Percentiles rank a stretch among this genome's conserved stretches.
phyloP scores from a whole-genome alignment of 2,113 vertebrate genomes.

The Prochilodus magdalenae region DNA sequence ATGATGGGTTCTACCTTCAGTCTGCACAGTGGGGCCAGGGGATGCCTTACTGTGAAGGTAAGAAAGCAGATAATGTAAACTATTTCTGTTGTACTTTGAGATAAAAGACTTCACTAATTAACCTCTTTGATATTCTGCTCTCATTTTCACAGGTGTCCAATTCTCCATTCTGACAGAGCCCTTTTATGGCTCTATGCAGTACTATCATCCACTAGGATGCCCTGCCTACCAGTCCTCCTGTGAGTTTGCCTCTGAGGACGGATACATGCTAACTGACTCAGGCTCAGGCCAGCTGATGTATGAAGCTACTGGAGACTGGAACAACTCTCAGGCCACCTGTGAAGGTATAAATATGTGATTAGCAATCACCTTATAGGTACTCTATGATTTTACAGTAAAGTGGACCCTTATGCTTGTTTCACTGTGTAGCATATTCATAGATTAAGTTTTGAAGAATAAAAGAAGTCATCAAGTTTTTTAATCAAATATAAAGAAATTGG shows the following conservation, averaged over 20 bases:
- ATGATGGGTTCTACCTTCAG: conserved; percentile 67
- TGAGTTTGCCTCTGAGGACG: conserved; percentile 68
- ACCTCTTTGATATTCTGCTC: too few species aligned
- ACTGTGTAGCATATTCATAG: too few species aligned
- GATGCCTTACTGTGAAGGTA: conserved; percentile 80
- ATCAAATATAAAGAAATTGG: too few species aligned
- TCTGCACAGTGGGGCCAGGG: conserved; percentile 73
- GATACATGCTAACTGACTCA: conserved; percentile 54
- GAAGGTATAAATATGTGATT: conserved; percentile 59
- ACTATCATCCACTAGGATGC: conserved; percentile 52
- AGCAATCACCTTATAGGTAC: too few species aligned
- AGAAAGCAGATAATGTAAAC: background rate
- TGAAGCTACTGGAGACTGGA: conserved; percentile 66
- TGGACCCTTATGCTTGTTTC: too few species aligned
- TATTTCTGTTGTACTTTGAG: background rate
- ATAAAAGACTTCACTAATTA: background rate
- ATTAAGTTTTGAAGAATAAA: too few species aligned
- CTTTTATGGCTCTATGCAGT: conserved; percentile 36
- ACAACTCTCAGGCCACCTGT: conserved; percentile 64
- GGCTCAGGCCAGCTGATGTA: conserved; percentile 60
- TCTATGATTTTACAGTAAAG: too few species aligned
- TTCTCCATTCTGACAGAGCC: background rate
- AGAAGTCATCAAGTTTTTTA: too few species aligned
- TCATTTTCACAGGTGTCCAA: too few species aligned
- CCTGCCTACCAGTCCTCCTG: conserved; percentile 69